Conservation (phyloP, 2,888 invertebrate genomes). For the Chalcosyrphus nemorum region DNA sequence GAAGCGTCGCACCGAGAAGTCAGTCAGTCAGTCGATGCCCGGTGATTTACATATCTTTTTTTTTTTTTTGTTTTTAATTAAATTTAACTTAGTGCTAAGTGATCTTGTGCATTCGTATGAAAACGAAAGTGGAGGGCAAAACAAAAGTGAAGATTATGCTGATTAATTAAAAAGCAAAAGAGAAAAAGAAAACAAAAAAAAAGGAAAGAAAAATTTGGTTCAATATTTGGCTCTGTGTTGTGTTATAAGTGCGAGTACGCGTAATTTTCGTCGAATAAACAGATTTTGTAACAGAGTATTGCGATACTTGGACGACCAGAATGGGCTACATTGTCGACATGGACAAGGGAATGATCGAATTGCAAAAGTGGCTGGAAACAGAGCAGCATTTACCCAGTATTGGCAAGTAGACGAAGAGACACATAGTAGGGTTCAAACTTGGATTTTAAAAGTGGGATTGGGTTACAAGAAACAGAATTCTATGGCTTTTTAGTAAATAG, state of each 20-base stretch:
- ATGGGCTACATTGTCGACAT: slow-evolving; percentile 48
- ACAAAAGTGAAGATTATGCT: slow-evolving; percentile 26
- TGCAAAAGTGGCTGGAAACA: slow-evolving; percentile 45
- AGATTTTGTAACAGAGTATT: slow-evolving; percentile 18
- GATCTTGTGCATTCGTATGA: background rate
- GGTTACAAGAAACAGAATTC: too few species aligned
- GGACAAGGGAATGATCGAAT: slow-evolving; percentile 29
- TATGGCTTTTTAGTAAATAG: too few species aligned
- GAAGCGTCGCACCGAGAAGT: slow-evolving; percentile 42
- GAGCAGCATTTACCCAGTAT: slow-evolving; percentile 39
- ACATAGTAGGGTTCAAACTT: too few species aligned
- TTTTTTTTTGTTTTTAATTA: background rate
- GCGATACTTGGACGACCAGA: background rate
- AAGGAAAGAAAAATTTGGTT: background rate
- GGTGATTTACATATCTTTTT: background rate
- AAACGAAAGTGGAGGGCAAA: slow-evolving; percentile 10
- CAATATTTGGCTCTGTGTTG: slow-evolving; percentile 17
- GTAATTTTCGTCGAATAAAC: slow-evolving; percentile 1
- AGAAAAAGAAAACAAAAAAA: background rate
- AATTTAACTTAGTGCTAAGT: background rate
- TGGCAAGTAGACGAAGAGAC: slow-evolving; percentile 16
- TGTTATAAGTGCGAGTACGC: slow-evolving; percentile 3
- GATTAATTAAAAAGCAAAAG: background rate
- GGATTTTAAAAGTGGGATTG: too few species aligned
- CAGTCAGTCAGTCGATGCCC: slow-evolving; percentile 29